These are phyloP conservation scores for Lycia hirtaria DNA, from an alignment of 2,888 invertebrate species.

Conservation along the genomic window DNA sequence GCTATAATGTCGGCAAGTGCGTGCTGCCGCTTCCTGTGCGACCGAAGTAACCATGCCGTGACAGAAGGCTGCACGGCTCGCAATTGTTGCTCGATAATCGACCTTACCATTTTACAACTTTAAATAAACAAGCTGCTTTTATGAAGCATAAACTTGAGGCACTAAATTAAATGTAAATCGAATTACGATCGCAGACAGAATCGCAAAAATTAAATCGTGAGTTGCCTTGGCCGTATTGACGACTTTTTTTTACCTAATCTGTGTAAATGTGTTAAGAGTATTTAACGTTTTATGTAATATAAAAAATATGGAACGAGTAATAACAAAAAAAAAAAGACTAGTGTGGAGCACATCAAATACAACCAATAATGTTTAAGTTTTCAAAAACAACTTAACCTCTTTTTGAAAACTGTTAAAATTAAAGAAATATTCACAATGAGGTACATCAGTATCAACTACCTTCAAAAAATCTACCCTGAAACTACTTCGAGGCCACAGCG, in stretches of 20 bases:
- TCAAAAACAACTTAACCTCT: no score
- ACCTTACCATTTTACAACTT: slow-evolving; percentile 51
- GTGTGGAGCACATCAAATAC: no score
- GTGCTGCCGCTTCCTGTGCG: slow-evolving; percentile 26
- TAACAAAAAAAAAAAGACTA: no score
- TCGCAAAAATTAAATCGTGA: slow-evolving; percentile 21
- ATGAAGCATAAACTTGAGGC: slow-evolving; percentile 45
- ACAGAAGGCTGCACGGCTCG: slow-evolving; percentile 32
- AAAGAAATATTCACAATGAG: no score
- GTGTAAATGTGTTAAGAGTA: no score
- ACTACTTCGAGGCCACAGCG: no score
- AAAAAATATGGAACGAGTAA: no score
- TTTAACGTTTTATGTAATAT: no score
- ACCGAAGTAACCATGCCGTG: slow-evolving; percentile 43
- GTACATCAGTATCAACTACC: no score
- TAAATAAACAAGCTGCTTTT: slow-evolving; percentile 45
- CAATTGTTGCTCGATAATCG: slow-evolving; percentile 43
- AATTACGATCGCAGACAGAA: slow-evolving; percentile 24
- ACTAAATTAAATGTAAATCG: slow-evolving; percentile 36
- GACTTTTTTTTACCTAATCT: not conserved
- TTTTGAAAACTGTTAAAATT: no score
- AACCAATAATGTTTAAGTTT: no score
- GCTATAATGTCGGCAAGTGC: slow-evolving; percentile 25
- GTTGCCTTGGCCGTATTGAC: slow-evolving; percentile 18
- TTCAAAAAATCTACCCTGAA: no score